Conservation (phyloP, 2,113 vertebrate species). For the Gracilinanus agilis region DNA sequence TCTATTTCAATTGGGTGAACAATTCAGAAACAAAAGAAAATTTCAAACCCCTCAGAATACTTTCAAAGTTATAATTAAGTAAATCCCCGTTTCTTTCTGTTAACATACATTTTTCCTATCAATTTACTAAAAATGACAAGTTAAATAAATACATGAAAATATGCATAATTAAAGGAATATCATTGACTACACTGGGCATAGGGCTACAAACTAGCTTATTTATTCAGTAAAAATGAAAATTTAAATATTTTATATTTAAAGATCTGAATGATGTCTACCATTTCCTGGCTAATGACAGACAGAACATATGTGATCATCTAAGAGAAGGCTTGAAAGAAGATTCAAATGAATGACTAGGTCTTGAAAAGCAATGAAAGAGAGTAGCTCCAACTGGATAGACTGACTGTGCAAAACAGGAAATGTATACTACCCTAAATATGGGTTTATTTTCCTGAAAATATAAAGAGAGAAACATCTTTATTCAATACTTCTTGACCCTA, state of each 20-base stretch:
- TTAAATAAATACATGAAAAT: slow-evolving; percentile 71
- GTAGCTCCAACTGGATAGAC: background rate
- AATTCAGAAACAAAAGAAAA: background rate
- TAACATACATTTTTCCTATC: slow-evolving; percentile 38
- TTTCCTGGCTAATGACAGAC: slow-evolving; percentile 37
- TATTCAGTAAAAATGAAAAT: slow-evolving; percentile 62
- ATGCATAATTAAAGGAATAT: slow-evolving; percentile 59
- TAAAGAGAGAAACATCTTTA: background rate
- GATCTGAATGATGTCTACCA: slow-evolving; percentile 39
- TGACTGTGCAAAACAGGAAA: slow-evolving; percentile 14
- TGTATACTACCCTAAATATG: background rate
- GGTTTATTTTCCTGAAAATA: background rate
- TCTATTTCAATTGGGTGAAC: slow-evolving; percentile 51
- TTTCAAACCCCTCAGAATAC: slow-evolving; percentile 55
- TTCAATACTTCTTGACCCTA: background rate
- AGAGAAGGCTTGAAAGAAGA: slow-evolving; percentile 40
- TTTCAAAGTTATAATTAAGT: slow-evolving; percentile 37
- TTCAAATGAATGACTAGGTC: background rate
- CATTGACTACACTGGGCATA: slow-evolving; percentile 51
- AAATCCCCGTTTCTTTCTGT: slow-evolving; percentile 49
- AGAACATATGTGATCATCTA: slow-evolving; percentile 12
- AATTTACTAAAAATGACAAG: slow-evolving; percentile 45
- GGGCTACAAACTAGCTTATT: slow-evolving; percentile 70
- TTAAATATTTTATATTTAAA: slow-evolving; percentile 39
- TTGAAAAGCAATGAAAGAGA: slow-evolving; percentile 15